Evolutionary conservation across 2,888 invertebrate genomes (phyloP).

Genomic region (Crematogaster levior): DNA sequence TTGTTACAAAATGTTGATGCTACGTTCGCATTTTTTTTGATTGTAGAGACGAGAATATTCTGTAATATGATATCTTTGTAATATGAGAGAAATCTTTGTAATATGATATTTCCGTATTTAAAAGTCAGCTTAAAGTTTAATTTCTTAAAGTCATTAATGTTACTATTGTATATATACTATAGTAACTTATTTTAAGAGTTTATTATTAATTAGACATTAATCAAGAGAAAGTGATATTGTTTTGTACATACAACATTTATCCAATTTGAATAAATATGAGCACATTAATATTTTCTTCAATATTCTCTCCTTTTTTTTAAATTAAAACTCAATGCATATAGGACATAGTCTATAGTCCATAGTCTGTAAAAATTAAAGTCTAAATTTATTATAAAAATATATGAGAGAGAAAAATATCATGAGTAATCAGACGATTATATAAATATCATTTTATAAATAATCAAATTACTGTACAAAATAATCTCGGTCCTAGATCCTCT

Average conservation of each 20-base stretch:
- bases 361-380: neutral
- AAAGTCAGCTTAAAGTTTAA: neutral
- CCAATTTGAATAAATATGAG: neutral
- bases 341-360: too few species aligned
- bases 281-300: neutral
- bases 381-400: neutral
- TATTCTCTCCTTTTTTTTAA: too few species aligned
- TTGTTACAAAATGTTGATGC: neutral
- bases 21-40: neutral
- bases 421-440: neutral
- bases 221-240: neutral
- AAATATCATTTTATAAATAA: too few species aligned
- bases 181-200: neutral
- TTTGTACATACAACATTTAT: too few species aligned
- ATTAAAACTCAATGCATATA: neutral
- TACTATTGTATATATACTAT: too few species aligned
- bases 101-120: neutral
- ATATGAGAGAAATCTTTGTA: neutral
- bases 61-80: too few species aligned
- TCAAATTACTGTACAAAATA: neutral
- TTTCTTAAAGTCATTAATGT: neutral
- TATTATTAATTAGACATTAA: neutral
- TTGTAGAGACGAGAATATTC: neutral
- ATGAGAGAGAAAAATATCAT: neutral
- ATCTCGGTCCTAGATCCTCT: neutral